phyloP scores from a whole-genome alignment of 1,140 invertebrate species.

The Heliothis virescens region DNA sequence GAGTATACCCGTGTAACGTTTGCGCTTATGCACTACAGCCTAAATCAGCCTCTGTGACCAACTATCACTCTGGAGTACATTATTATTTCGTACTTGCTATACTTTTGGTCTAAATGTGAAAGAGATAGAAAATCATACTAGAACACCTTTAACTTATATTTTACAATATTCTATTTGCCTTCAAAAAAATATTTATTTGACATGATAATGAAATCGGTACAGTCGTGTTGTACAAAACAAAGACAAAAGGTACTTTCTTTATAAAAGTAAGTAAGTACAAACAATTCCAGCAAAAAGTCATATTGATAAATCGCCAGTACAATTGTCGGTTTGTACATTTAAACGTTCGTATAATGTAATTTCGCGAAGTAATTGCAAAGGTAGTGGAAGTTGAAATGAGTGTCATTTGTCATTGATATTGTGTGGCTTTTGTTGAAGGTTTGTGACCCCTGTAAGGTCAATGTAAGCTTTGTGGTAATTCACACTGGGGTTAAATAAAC shows the following conservation, averaged over 20 bases:
- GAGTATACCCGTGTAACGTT: too few relatives aligned
- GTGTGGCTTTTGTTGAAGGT: neutral
- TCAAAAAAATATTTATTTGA: too few relatives aligned
- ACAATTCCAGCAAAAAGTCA: constrained; percentile 6
- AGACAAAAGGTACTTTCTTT: neutral
- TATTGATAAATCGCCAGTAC: constrained; percentile 15
- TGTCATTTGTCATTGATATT: neutral
- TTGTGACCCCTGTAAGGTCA: neutral
- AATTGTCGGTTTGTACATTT: neutral
- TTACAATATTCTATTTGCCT: too few relatives aligned
- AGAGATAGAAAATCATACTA: too few relatives aligned
- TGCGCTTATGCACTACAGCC: too few relatives aligned
- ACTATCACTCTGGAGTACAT: too few relatives aligned
- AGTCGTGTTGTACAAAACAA: neutral
- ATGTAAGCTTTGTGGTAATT: neutral
- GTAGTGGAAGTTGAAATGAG: neutral
- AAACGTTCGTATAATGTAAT: constrained; percentile 9
- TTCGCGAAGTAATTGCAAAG: neutral
- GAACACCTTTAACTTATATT: too few relatives aligned
- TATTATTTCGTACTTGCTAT: too few relatives aligned
- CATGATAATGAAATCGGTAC: too few relatives aligned
- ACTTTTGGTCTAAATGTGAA: too few relatives aligned
- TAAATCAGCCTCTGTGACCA: too few relatives aligned
- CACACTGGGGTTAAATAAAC: too few relatives aligned
- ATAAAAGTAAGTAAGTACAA: neutral